Evolutionary conservation across 2,888 invertebrate genomes (phyloP), one percentile per base, ranked within the genome.

Genomic region (Pristionchus exspectatus): DNA sequence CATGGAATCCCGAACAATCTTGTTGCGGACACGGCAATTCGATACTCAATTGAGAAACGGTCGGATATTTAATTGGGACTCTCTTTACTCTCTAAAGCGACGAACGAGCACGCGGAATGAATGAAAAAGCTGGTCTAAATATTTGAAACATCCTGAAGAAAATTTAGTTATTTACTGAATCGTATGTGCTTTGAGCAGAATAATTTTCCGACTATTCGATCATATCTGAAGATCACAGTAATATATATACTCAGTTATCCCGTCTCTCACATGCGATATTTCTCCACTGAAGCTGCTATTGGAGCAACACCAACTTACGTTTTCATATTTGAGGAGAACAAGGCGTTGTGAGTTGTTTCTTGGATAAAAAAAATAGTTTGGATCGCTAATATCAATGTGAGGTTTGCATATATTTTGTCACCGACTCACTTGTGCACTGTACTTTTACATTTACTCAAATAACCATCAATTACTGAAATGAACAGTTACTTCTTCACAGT

Each of bases 281-380:
- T 85, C 33, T 56, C 59, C 21, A 59, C 84, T 0, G 59, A 85
- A 21, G 10, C 33, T 18, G 59, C 9, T 1, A 21, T 3, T 4
- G 56, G 14, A 9, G 7, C 59, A 9, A 24, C 30, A 33, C 84
- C 59, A 27, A 44, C 12, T 2, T 85, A 85, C 84, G 56, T 85
- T 12, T 85, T 85, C 33, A 33, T 85, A 12, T 56, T 85, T 21
- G 84, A 85, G 14, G 84, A 85, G 50, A 85, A 85, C 59, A 59
- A 85, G 33, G 59, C 84, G 0, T 30, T 50, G 84, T 85, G 1
- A 85, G 84, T 56, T 16, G 16, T 14, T 56, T 54, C 30, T 30
- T 81, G n/a, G 24, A 10, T 69, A 24, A 81, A 27, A 24, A 7
- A 24, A 5, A 30, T 12, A 69, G 2, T 69, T 24, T 30, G 5